Base-by-base conservation (phyloP, 2,888 invertebrate genomes). In the Argynnis bischoffii region DNA sequence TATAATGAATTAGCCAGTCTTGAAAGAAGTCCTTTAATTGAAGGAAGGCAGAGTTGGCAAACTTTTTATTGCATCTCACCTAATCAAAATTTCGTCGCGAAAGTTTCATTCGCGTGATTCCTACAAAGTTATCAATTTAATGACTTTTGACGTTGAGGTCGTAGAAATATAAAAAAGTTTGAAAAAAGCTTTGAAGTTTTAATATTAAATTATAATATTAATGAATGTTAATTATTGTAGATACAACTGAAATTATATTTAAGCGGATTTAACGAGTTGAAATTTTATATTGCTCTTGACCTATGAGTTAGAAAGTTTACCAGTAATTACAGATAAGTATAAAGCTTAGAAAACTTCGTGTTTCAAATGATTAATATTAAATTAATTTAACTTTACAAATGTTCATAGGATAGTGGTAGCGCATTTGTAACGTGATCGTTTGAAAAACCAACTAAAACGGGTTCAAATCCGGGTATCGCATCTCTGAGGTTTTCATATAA, bases 1-100 rank as follows among this genome's bases (percentile, higher is more conserved):
- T 56, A 54, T 66, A 69, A 66, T 69, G 50, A 69, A 69, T 69
- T 83, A 80, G 81, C 81, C 80, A 77, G 78, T 79, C 76, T 72
- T 63, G 72, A 74, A 73, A 72, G 69, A 69, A 73, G 78, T 77
- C 77, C 77, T 82, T 83, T 86, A 86, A 87, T 87, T 86, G 82
- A 81, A 73, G 79, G 72, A 78, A 79, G 78, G 75, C 77, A 78
- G 79, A 79, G 74, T 79, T 72, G 66, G 64, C 11, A 70, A 82
- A 83, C 78, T 85, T 86, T 85, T 82, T 84, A 84, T 83, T 83
- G 78, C 81, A 79, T 81, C 78, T 72, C 78, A 78, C 75, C 76
- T 84, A 83, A 86, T 86, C 84, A 85, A 87, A 88, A 87, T 81
- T 80, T 80, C 74, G 73, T 72, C 76, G 74, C 72, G 75, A 76